Conservation (phyloP, 2,113 vertebrate genomes). For the Sceloporus tristichus region DNA sequence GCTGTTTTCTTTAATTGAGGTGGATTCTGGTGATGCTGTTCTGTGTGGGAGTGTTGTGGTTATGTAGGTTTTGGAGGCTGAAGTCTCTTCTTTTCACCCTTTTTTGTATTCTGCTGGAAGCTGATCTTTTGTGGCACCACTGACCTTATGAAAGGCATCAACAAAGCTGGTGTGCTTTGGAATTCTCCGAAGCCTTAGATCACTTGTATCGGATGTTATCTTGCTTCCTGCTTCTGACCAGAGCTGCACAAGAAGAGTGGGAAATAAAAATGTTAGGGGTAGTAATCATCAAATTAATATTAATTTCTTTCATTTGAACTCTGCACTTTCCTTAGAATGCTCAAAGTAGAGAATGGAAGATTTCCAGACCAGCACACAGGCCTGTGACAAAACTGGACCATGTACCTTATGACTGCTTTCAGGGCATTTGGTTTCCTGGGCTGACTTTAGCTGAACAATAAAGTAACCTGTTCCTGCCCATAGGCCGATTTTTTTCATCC, state of each 20-base stretch:
- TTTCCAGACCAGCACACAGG: not conserved
- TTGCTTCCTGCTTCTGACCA: conserved; percentile 13
- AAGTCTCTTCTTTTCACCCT: not conserved
- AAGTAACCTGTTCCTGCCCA: not conserved
- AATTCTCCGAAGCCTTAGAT: conserved; percentile 14
- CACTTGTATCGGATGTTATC: not conserved
- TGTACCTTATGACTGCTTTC: not conserved
- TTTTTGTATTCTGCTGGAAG: not conserved
- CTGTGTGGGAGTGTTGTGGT: not conserved
- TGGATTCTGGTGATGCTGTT: not conserved
- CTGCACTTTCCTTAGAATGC: not conserved
- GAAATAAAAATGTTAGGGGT: not conserved
- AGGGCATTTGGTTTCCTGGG: not conserved
- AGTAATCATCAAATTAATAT: not conserved
- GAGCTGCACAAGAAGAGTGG: conserved; percentile 17
- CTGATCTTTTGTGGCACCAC: not conserved
- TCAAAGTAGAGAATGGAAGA: not conserved
- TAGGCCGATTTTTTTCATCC: not conserved
- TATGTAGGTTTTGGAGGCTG: not conserved
- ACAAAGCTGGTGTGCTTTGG: conserved; percentile 42
- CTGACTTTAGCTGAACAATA: not conserved
- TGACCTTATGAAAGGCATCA: conserved; percentile 35
- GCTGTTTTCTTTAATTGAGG: not conserved
- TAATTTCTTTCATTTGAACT: not conserved
- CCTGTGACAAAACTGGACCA: not conserved